A percentile compares a stretch with the other conserved stretches of the same genome.
phyloP scores from a whole-genome alignment of 1,140 invertebrate species.

The Idris sp. region DNA sequence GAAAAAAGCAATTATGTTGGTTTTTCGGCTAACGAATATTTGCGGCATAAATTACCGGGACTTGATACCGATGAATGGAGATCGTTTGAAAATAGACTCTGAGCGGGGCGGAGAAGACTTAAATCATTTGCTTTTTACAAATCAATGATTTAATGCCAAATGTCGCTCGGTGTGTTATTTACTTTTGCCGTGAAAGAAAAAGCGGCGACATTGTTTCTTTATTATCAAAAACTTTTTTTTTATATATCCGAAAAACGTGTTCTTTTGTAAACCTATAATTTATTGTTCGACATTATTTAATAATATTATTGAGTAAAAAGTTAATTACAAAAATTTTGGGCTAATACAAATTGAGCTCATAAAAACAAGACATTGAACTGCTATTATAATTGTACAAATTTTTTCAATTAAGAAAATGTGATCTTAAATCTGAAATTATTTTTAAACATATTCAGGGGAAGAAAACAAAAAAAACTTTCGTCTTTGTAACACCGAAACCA shows the following conservation, averaged over 20 bases:
- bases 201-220: constrained; percentile 49
- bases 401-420: no score
- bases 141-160: constrained; percentile 51
- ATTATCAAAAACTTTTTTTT: constrained; percentile 37
- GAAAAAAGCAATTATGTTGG: constrained; percentile 56
- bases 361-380: no score
- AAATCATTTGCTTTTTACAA: constrained; percentile 56
- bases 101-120: constrained; percentile 44
- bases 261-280: constrained; percentile 23
- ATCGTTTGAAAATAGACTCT: constrained; percentile 51
- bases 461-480: no score
- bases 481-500: no score
- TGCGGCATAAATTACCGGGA: constrained; percentile 49
- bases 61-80: constrained; percentile 48
- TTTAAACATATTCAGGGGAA: no score
- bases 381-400: no score
- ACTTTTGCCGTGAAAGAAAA: constrained; percentile 35
- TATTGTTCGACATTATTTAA: constrained; percentile 19
- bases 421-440: no score
- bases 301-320: no score
- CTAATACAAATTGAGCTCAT: no score
- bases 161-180: constrained; percentile 42
- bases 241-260: constrained; percentile 16
- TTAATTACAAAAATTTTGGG: no score
- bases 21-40: constrained; percentile 52